Percentiles rank a stretch among this genome's conserved stretches.
These are phyloP conservation scores for Orgyia antiqua DNA, from an alignment of 2,888 invertebrate species.

Conservation along the genomic window DNA sequence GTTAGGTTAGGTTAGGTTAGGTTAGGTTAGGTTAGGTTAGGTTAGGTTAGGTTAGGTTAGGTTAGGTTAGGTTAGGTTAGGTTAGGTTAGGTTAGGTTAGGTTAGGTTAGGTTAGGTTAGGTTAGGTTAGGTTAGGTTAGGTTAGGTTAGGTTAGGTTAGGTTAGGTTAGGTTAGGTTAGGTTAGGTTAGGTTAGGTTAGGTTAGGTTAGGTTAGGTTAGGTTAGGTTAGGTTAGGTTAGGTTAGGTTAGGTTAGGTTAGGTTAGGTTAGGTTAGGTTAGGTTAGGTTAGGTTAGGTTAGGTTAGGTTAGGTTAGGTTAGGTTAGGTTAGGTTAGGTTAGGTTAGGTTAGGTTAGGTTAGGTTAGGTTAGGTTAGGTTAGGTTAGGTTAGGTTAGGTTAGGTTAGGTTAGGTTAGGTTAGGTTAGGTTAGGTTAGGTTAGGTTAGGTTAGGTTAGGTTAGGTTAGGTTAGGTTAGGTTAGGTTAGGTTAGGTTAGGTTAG, in stretches of 20 bases:
- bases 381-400: conserved; percentile 24
- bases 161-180: conserved; percentile 16
- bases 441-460: conserved; percentile 18
- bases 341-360: conserved; percentile 20
- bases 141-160: conserved; percentile 14
- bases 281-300: conserved; percentile 23
- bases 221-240: conserved; percentile 17
- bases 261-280: conserved; percentile 21
- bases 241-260: conserved; percentile 21
- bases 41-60: conserved; percentile 6
- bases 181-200: conserved; percentile 15
- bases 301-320: conserved; percentile 24
- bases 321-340: conserved; percentile 16
- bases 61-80: conserved; percentile 9
- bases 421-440: conserved; percentile 23
- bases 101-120: conserved; percentile 11
- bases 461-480: conserved; percentile 13
- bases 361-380: conserved; percentile 26
- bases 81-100: conserved; percentile 12
- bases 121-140: conserved; percentile 17
- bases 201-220: conserved; percentile 19
- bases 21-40: conserved; percentile 11
- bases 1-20: conserved; percentile 8
- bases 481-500: conserved; percentile 14
- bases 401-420: conserved; percentile 26